These are phyloP conservation scores for Anguilla megastoma DNA, from an alignment of 2,797 vertebrate genomes.

Conservation along the genomic window DNA sequence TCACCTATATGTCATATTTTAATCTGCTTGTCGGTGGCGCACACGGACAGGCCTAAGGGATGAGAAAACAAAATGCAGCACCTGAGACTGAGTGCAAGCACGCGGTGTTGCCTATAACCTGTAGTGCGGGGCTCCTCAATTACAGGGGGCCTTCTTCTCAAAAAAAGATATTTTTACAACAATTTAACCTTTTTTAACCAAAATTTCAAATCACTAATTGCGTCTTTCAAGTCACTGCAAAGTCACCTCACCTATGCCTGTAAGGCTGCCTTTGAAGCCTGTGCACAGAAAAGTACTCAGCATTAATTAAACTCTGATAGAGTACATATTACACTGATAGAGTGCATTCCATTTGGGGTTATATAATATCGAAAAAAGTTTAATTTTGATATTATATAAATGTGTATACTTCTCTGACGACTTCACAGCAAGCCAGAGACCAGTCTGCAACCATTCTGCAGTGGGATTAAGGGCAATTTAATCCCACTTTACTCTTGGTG, in stretches of 20 bases:
- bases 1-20: slow-evolving; percentile 72
- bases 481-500: slow-evolving; percentile 43
- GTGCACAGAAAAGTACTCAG: no score
- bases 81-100: slow-evolving; percentile 76
- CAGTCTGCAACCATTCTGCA: background rate
- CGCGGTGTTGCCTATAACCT: slow-evolving; percentile 61
- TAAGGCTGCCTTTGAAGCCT: no score
- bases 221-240: background rate
- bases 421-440: background rate
- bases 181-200: background rate
- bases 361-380: background rate
- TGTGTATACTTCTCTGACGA: background rate
- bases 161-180: background rate
- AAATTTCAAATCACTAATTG: background rate
- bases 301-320: background rate
- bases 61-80: slow-evolving; percentile 65
- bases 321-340: background rate
- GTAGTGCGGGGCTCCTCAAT: slow-evolving; percentile 58
- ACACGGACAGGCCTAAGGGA: slow-evolving; percentile 67
- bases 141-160: background rate
- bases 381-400: background rate
- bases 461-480: background rate
- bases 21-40: slow-evolving; percentile 76
- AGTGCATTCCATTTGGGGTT: background rate
- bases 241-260: background rate